phyloP scores from a whole-genome alignment of 2,113 vertebrate genomes.

The Aegithalos caudatus region DNA sequence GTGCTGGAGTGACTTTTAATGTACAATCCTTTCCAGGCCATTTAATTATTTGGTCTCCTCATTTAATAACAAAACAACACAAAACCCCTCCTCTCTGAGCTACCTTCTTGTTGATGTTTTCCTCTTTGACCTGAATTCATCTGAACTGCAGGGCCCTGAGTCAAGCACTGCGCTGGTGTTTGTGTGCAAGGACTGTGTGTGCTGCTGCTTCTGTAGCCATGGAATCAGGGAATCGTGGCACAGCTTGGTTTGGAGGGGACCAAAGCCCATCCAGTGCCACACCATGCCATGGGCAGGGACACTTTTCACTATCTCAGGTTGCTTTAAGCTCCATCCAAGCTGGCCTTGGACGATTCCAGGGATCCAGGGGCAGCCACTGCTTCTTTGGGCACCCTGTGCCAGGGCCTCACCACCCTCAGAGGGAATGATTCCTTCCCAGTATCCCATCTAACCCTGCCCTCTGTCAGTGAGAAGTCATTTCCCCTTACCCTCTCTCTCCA shows the following conservation, averaged over 20 bases:
- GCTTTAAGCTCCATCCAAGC: accelerated
- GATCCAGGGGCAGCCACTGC: background rate
- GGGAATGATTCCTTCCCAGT: background rate
- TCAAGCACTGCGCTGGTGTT: background rate
- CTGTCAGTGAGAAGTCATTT: background rate
- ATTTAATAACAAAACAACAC: background rate
- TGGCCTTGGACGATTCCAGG: background rate
- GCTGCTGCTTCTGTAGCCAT: background rate
- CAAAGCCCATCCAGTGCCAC: background rate
- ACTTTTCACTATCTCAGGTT: background rate
- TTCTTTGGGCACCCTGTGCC: background rate
- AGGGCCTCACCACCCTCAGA: accelerated
- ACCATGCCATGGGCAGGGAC: background rate
- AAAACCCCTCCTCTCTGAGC: background rate
- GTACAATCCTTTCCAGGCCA: constrained; percentile 13
- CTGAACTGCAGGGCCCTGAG: accelerated
- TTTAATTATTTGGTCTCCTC: constrained; percentile 31
- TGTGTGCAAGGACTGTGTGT: background rate
- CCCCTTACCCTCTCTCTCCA: background rate
- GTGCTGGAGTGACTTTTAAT: constrained; percentile 32
- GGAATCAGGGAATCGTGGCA: background rate
- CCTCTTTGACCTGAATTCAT: background rate
- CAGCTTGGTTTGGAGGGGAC: background rate
- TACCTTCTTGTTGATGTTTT: background rate
- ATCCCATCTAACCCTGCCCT: background rate